Evolutionary conservation across 1,140 invertebrate genomes (phyloP), one percentile per base, ranked within the genome.

Genomic region (Zaprionus vittiger): DNA sequence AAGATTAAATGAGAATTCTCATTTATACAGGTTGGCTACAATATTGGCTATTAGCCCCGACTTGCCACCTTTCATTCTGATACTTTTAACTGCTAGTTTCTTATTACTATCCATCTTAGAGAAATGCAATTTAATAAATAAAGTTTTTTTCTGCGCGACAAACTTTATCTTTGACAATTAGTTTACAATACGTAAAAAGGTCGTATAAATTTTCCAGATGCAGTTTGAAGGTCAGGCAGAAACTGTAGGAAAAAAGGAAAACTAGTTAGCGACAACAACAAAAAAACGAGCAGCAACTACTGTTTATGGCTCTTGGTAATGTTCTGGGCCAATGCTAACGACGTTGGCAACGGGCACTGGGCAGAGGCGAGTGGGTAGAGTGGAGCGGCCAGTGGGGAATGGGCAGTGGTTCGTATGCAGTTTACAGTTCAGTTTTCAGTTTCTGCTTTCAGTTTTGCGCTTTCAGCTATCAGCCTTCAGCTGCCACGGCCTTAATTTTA

Each of bases 401-500:
- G 17, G 20, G 56, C 28, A 31, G 1, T 31, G 6, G n/a, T 3
- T n/a, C 41, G 41, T 17, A 47, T 47, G 41, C 57, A 17, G 28
- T 26, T 60, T 38, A 5, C 57, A 34, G 24, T 31, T 62, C 24
- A 41, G 38, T 26, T 62, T 37, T 9, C 47, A 49, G 17, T 38
- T 65, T 65, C 56, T 24, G 56, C 55, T 57, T 60, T 49, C 66
- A 49, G 24, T 17, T 64, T 49, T 12, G 22, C n/a, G 44, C n/a
- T 62, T 22, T 22, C 76, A 79, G 80, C 82, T 80, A 74, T 75
- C 79, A 76, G 71, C 63, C 55, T 67, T 73, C 64, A 67, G 82
- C 80, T 87, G 84, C 62, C 77, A 79, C 80, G 84, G 84, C 84
- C 84, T 87, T 87, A 87, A 87, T 87, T 87, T 87, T 72, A 89